Conservation (phyloP, 2,113 vertebrate genomes). For the Edolisoma coerulescens region DNA sequence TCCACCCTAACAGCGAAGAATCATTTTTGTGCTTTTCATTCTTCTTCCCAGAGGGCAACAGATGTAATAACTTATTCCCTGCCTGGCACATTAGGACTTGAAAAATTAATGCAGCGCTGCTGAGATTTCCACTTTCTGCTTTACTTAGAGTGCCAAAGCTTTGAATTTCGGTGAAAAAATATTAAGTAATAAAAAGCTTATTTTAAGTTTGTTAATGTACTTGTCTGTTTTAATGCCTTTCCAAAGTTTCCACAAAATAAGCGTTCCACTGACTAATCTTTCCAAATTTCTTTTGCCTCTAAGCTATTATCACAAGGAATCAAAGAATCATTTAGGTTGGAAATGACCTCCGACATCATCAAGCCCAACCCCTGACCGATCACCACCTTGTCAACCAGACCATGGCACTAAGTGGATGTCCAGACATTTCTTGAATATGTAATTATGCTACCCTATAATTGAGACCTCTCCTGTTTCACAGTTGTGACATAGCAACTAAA, state of each 20-base stretch:
- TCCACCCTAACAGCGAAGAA: slow-evolving; percentile 25
- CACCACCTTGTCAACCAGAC: neutral
- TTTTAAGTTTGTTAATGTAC: slow-evolving; percentile 66
- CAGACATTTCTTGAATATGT: neutral
- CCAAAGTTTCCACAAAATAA: neutral
- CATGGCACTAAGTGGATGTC: neutral
- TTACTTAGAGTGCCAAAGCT: slow-evolving; percentile 53
- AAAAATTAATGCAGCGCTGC: slow-evolving; percentile 66
- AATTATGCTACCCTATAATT: neutral
- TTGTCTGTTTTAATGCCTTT: slow-evolving; percentile 56
- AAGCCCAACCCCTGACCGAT: neutral
- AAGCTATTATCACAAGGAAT: neutral
- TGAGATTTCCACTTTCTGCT: slow-evolving; percentile 49
- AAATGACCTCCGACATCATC: neutral
- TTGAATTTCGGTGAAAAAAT: slow-evolving; percentile 61
- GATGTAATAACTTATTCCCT: slow-evolving; percentile 71
- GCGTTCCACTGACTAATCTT: neutral
- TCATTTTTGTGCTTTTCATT: slow-evolving; percentile 65
- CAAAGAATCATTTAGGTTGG: neutral
- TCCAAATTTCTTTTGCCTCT: neutral
- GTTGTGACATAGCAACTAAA: neutral
- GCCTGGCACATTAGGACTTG: slow-evolving; percentile 68
- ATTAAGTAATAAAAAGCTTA: slow-evolving; percentile 66
- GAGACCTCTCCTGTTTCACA: neutral
- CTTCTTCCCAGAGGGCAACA: slow-evolving; percentile 70